Percentiles rank a stretch among this genome's conserved stretches.
These are phyloP conservation scores for Loriculus beryllinus DNA, from an alignment of 2,797 vertebrate genomes.

Conservation along the genomic window DNA sequence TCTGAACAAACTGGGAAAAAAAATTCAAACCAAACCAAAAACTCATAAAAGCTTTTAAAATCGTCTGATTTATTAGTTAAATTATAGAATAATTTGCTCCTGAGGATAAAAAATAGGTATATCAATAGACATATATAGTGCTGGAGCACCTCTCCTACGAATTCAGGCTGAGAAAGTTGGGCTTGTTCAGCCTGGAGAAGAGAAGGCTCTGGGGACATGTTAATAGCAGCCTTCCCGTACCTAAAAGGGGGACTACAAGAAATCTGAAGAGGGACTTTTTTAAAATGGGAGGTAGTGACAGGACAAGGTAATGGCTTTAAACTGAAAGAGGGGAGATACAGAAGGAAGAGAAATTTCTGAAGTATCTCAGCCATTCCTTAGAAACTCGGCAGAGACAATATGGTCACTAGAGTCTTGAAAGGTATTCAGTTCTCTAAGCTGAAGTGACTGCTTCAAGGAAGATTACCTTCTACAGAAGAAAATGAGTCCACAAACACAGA, in stretches of 20 bases:
- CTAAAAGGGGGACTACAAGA: not conserved
- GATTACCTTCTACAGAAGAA: not conserved
- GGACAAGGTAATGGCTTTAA: not conserved
- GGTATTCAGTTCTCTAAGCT: not conserved
- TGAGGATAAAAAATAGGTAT: not conserved
- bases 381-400: not conserved
- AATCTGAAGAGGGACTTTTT: not conserved
- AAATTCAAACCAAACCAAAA: not conserved
- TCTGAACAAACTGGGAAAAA: not conserved
- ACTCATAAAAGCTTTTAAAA: not conserved
- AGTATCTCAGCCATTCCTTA: not conserved
- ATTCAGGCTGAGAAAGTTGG: not conserved
- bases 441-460: not conserved
- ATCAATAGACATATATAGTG: not conserved
- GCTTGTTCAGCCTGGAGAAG: not conserved
- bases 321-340: not conserved
- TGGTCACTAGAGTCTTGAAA: not conserved
- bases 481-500: not conserved
- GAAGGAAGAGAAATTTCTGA: not conserved
- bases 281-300: not conserved
- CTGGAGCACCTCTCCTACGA: not conserved
- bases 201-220: not conserved
- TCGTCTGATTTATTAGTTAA: not conserved
- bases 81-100: not conserved
- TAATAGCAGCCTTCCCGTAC: not conserved